These are phyloP conservation scores for Drosophila ezoana DNA, from an alignment of 2,888 invertebrate genomes.

Conservation along the genomic window DNA sequence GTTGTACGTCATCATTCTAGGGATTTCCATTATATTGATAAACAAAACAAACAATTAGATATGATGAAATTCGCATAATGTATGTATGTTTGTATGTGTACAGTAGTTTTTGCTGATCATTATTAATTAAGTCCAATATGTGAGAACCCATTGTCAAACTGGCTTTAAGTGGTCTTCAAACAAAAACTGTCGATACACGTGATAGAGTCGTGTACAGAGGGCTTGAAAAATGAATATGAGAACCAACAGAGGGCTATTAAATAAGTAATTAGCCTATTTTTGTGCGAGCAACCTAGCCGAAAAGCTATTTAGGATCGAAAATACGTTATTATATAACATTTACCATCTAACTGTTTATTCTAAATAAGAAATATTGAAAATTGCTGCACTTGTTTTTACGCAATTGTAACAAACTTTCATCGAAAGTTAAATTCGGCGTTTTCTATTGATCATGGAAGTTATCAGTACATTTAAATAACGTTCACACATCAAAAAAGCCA, in stretches of 20 bases:
- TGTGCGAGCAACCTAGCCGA: too few species aligned
- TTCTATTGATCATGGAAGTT: background rate
- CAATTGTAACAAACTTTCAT: background rate
- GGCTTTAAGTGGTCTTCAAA: slow-evolving; percentile 10
- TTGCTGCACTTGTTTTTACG: background rate
- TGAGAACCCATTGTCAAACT: slow-evolving; percentile 6
- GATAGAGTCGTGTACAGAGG: slow-evolving; percentile 13
- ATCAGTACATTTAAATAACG: too few species aligned
- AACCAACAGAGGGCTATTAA: too few species aligned
- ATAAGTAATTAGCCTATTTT: too few species aligned
- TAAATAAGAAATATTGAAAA: background rate
- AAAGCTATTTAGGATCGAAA: too few species aligned
- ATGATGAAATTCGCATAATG: slow-evolving; percentile 22
- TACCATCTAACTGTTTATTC: too few species aligned
- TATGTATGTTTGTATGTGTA: background rate
- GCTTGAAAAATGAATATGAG: background rate
- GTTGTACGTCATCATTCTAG: slow-evolving; percentile 52
- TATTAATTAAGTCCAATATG: slow-evolving; percentile 24
- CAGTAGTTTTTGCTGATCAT: slow-evolving; percentile 33
- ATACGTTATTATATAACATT: too few species aligned
- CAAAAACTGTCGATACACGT: slow-evolving; percentile 5
- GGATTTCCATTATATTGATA: slow-evolving; percentile 36
- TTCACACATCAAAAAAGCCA: background rate
- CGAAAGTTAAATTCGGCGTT: background rate
- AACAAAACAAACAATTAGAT: slow-evolving; percentile 1